Evolutionary conservation across 2,888 invertebrate genomes (phyloP).

Genomic region (Copidosoma aretas): DNA sequence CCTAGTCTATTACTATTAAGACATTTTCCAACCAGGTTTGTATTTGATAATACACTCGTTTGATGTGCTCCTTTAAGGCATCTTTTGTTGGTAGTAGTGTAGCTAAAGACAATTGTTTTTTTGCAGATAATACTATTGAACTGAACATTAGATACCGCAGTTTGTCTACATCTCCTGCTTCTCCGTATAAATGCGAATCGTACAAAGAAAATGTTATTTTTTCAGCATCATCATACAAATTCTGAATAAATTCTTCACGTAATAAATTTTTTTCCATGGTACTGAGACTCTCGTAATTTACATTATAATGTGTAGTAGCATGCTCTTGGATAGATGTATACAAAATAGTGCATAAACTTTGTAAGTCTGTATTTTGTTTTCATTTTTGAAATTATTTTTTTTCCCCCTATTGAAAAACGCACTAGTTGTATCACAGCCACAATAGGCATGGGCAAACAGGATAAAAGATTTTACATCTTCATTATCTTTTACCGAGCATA

Average conservation of each 20-base stretch:
- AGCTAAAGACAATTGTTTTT: too few species aligned
- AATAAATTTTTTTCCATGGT: too few species aligned
- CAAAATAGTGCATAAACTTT: not conserved
- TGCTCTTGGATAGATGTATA: not conserved
- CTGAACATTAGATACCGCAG: too few species aligned
- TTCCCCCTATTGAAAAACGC: constrained; percentile 17
- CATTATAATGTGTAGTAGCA: too few species aligned
- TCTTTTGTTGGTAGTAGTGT: constrained; percentile 18
- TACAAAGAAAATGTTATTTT: not conserved
- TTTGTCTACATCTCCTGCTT: too few species aligned
- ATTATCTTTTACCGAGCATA: constrained; percentile 3
- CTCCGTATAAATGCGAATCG: too few species aligned
- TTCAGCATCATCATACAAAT: not conserved
- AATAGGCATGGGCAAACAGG: constrained; percentile 20
- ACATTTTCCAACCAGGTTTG: constrained; percentile 18
- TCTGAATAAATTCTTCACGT: not conserved
- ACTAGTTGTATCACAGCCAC: constrained; percentile 25
- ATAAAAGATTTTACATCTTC: constrained; percentile 9
- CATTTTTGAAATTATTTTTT: too few species aligned
- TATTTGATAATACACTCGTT: constrained; percentile 16
- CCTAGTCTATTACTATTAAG: too few species aligned
- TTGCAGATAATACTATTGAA: too few species aligned
- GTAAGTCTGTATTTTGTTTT: constrained; percentile 10
- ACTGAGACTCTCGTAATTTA: not conserved
- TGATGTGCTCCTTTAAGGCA: not conserved